Evolutionary conservation across 2,888 invertebrate species (phyloP), one percentile per base, ranked within the genome.

Genomic region (Alcis repandata): DNA sequence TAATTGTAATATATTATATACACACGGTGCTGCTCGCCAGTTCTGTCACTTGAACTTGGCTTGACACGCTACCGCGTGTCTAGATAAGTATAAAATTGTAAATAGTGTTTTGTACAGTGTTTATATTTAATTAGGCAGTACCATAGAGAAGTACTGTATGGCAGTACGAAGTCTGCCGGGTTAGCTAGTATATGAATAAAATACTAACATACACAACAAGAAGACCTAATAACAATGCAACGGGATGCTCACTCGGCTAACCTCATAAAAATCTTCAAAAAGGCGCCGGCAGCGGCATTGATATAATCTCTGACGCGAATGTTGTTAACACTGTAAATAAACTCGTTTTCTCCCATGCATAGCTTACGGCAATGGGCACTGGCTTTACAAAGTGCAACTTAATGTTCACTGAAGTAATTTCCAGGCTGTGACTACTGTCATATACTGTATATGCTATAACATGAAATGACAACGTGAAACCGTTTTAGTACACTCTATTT

Each of bases 311-410:
- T 57, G 63, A 56, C 59, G 32, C 56, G 51, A 59, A 59, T 53
- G 40, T 46, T 65, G 33, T 48, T 95, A 91, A 98, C 98, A 43
- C 98, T 96, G 96, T 98, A 98, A 78, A 96, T 95, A 93, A 98
- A 98, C 88, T 98, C 98, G 79, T 96, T 95, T 92, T 98, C 98
- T 76, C 97, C 96, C 67, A 98, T 95, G 89, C 98, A 98, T 78
- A 97, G 94, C 94, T 98, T 98, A 82, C 98, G 95, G 90, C 1
- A 17, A 19, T 40, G 27, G 13, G 40, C 38, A 54, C 38, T 45
- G 48, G 19, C 13, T 48, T 27, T 11, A 40, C 49, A 38, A 40
- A 59, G 38, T 38, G 10, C n/a, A 17, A 49, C 41, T 27, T 40
- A 13, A 10, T 32, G 32, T 57, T 36, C 40, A 11, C 33, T 36